phyloP scores from a whole-genome alignment of 2,797 vertebrate species.

The Cetoscarus ocellatus region DNA sequence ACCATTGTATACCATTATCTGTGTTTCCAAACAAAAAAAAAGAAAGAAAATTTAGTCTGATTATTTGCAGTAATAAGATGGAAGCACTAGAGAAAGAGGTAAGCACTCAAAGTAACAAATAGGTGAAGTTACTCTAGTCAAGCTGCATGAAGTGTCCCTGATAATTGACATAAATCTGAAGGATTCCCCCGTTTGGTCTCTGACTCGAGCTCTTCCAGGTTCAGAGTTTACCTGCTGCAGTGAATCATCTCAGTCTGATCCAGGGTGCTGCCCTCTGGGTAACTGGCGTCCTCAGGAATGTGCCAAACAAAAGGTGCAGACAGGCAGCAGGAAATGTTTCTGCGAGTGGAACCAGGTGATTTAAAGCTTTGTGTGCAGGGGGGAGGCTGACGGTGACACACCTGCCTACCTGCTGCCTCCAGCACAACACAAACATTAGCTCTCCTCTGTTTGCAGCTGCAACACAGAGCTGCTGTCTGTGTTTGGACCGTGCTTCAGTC shows the following conservation, averaged over 20 bases:
- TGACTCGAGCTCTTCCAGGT: background rate
- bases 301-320: slow-evolving; percentile 67
- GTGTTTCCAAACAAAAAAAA: too few relatives aligned
- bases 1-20: too few relatives aligned
- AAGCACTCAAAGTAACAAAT: too few relatives aligned
- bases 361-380: slow-evolving; percentile 61
- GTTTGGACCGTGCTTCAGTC: slow-evolving; percentile 50
- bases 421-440: slow-evolving; percentile 62
- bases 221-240: background rate
- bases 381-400: slow-evolving; percentile 58
- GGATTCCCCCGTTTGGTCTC: too few relatives aligned
- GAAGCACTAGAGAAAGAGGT: background rate
- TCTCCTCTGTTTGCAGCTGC: slow-evolving; percentile 64
- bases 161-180: too few relatives aligned
- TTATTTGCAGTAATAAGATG: too few relatives aligned
- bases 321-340: slow-evolving; percentile 55
- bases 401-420: slow-evolving; percentile 64
- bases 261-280: slow-evolving; percentile 56
- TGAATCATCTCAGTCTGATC: slow-evolving; percentile 44
- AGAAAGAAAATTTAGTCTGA: too few relatives aligned
- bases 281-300: slow-evolving; percentile 64
- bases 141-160: too few relatives aligned
- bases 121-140: background rate
- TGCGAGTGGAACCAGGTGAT: slow-evolving; percentile 55
- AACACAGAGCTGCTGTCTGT: slow-evolving; percentile 36